A percentile compares a stretch with the other conserved stretches of the same genome.
Evolutionary conservation across 2,888 invertebrate genomes (phyloP).

Genomic region (Zonitis immaculata): DNA sequence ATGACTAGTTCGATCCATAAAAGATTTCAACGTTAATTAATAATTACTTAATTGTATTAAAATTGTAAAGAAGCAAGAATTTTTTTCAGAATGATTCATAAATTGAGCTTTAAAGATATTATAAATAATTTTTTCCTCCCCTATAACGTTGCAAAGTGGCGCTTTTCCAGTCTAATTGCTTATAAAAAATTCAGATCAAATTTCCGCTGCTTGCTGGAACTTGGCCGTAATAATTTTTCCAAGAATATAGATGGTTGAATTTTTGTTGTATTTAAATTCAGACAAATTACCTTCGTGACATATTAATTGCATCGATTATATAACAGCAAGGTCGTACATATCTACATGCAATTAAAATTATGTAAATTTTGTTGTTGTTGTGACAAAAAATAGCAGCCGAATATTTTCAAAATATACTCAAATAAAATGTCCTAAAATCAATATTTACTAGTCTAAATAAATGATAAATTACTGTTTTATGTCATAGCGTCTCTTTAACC

Average conservation of each 20-base stretch:
- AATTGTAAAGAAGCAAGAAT: too few species aligned
- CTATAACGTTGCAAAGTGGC: too few species aligned
- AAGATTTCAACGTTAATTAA: neutral
- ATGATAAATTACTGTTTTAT: constrained; percentile 14
- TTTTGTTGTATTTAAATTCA: neutral
- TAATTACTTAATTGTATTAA: too few species aligned
- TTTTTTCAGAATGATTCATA: too few species aligned
- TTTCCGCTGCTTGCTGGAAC: neutral
- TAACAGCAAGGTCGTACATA: neutral
- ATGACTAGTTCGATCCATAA: neutral
- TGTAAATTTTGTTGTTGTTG: neutral
- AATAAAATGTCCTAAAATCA: constrained; percentile 13
- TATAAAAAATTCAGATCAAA: neutral
- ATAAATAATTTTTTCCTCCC: too few species aligned
- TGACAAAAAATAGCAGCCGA: neutral
- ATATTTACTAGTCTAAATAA: constrained; percentile 16
- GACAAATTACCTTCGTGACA: neutral
- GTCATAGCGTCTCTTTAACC: constrained; percentile 10
- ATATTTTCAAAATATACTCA: neutral
- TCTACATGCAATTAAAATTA: neutral
- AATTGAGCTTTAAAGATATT: too few species aligned
- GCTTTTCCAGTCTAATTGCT: neutral
- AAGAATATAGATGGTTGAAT: neutral
- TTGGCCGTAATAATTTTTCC: neutral
- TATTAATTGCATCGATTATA: neutral